Base-by-base conservation (phyloP, 2,888 invertebrate genomes). In the Leistus spinibarbis region DNA sequence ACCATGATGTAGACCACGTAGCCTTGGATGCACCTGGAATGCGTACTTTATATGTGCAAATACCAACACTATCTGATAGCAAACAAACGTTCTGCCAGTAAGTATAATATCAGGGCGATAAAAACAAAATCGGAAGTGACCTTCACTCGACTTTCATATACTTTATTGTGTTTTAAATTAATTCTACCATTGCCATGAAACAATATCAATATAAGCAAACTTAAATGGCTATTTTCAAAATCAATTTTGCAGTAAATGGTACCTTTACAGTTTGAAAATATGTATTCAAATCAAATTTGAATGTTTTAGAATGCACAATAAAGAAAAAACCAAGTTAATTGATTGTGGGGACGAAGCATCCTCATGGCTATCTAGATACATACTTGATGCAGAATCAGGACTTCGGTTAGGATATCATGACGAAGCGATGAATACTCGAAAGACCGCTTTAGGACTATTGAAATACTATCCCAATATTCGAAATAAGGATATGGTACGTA, bases 281-380 rank as follows among this genome's bases (percentile, higher is more conserved):
- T n/a, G n/a, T n/a, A 24, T 24, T 24, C 24, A 24, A 24, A 4
- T 24, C 7, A 24, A 24, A 24, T 40, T 40, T 40, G 40, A 40
- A 16, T 17, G 53, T 78, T 78, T 23, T 57, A 80, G 80, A 40
- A 80, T 85, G 80, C 85, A 84, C 82, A 82, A 79, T 76, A 86
- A 85, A 73, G 84, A 85, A 70, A 57, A 77, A 76, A 82, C 89
- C 0, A 81, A 85, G 63, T 87, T 88, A 54, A 81, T 88, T 73
- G 92, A 92, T 82, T 92, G 91, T 84, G 92, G 92, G 0, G 87
- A 89, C 54, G 88, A 87, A 77, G 89, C 88, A 1, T 88, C 90
- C 0, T 82, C 85, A 63, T 92, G 92, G 92, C 83, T 92, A 77
- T 88, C 89, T 2, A 84, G 83, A 80, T 88, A 84, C 70, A 81